Conservation (phyloP, 2,888 invertebrate species). For the Drosophila ezoana region DNA sequence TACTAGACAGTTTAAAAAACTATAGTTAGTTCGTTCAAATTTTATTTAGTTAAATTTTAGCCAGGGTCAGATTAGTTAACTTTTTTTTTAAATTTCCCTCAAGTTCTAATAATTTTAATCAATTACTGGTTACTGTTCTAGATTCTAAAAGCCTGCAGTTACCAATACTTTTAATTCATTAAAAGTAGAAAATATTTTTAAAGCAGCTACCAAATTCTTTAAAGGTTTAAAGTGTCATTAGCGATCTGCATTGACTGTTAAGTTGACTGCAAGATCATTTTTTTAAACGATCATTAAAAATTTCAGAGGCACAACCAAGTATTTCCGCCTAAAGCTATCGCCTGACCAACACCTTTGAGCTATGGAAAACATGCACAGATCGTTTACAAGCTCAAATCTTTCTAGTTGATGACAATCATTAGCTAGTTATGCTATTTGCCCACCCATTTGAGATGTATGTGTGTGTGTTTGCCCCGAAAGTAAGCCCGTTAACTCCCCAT, state of each 20-base stretch:
- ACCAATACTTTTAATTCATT: too few species aligned
- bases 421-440: conserved; percentile 43
- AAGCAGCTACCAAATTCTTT: not conserved
- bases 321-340: conserved; percentile 23
- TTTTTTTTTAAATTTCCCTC: too few species aligned
- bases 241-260: too few species aligned
- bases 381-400: conserved; percentile 18
- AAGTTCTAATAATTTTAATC: too few species aligned
- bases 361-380: conserved; percentile 10
- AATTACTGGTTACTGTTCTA: too few species aligned
- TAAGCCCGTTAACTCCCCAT: conserved; percentile 60
- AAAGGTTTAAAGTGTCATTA: not conserved
- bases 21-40: too few species aligned
- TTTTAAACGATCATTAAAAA: conserved; percentile 4
- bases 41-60: too few species aligned
- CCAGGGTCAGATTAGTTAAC: too few species aligned
- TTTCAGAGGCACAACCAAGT: conserved; percentile 8
- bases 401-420: conserved; percentile 48
- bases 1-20: too few species aligned
- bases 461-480: conserved; percentile 43
- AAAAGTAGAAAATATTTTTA: too few species aligned
- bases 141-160: too few species aligned
- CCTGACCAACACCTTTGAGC: conserved; percentile 11
- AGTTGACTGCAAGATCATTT: conserved; percentile 16
- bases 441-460: conserved; percentile 26